Percentiles rank a stretch among this genome's conserved stretches.
Conservation (phyloP, 2,888 invertebrate genomes). For the Empis livida region DNA sequence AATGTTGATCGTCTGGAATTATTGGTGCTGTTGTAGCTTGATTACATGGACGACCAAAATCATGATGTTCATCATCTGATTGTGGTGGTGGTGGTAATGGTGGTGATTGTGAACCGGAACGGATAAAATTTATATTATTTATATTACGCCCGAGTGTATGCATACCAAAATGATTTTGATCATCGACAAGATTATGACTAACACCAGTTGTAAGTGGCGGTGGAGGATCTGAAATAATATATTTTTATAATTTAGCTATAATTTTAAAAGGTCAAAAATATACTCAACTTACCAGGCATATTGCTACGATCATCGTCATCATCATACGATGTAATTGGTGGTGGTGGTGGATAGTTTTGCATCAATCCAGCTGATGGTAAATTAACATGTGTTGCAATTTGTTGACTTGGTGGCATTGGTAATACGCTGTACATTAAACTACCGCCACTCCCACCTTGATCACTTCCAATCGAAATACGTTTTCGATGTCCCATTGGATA, state of each 20-base stretch:
- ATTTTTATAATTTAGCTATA: neutral
- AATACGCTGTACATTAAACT: slow-evolving; percentile 71
- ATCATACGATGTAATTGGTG: slow-evolving; percentile 36
- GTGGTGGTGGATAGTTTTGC: slow-evolving; percentile 58
- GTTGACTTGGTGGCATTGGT: slow-evolving; percentile 42
- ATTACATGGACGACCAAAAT: slow-evolving; percentile 47
- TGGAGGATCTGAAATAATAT: slow-evolving; percentile 49
- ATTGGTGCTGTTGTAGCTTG: slow-evolving; percentile 42
- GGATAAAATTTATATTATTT: slow-evolving; percentile 12
- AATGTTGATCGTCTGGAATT: slow-evolving; percentile 66
- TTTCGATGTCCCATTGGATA: slow-evolving; percentile 65
- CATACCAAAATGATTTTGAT: slow-evolving; percentile 25
- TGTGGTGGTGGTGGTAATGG: slow-evolving; percentile 70
- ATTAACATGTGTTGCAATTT: slow-evolving; percentile 24
- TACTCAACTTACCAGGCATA: slow-evolving; percentile 59
- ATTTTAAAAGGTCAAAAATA: neutral
- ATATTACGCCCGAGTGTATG: slow-evolving; percentile 26
- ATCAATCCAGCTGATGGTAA: slow-evolving; percentile 58
- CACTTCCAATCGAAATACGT: slow-evolving; percentile 22
- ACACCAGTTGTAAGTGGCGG: slow-evolving; percentile 61
- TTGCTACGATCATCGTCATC: slow-evolving; percentile 39
- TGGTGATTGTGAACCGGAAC: slow-evolving; percentile 52
- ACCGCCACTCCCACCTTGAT: slow-evolving; percentile 35
- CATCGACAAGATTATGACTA: slow-evolving; percentile 29
- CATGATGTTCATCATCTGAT: slow-evolving; percentile 56